These are phyloP conservation scores for Diachrysia chrysitis DNA, from an alignment of 2,888 invertebrate species.

Conservation along the genomic window DNA sequence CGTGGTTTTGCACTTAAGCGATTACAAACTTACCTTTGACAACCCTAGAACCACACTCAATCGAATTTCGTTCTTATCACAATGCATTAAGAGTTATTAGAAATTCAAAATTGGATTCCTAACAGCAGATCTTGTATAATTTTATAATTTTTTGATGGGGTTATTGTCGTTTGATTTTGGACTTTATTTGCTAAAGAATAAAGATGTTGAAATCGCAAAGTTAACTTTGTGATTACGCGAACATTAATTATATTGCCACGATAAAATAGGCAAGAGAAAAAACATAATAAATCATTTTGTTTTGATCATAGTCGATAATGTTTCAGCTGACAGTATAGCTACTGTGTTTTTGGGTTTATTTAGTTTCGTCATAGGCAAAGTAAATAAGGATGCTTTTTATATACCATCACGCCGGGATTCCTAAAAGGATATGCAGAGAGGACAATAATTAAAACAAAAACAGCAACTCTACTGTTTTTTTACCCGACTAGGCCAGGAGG, in stretches of 20 bases:
- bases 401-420: too few relatives aligned
- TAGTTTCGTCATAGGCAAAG: conserved; percentile 10
- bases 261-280: conserved; percentile 63
- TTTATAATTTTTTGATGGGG: conserved; percentile 18
- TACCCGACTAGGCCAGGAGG: too few relatives aligned
- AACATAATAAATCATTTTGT: conserved; percentile 71
- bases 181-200: conserved; percentile 26
- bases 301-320: conserved; percentile 66
- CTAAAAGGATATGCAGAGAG: too few relatives aligned
- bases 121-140: conserved; percentile 20
- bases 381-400: background rate
- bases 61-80: conserved; percentile 28
- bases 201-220: conserved; percentile 17
- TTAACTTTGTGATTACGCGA: conserved; percentile 27
- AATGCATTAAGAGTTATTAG: conserved; percentile 19
- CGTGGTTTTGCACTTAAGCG: conserved; percentile 44
- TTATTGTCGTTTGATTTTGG: conserved; percentile 31
- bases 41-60: conserved; percentile 27
- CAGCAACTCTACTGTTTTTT: too few relatives aligned
- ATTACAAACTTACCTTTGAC: conserved; percentile 42
- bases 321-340: conserved; percentile 70
- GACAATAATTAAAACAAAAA: too few relatives aligned
- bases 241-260: conserved; percentile 65
- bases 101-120: background rate
- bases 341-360: conserved; percentile 57